These are phyloP conservation scores for Philereme transversata DNA, from an alignment of 2,888 invertebrate species.

Conservation along the genomic window DNA sequence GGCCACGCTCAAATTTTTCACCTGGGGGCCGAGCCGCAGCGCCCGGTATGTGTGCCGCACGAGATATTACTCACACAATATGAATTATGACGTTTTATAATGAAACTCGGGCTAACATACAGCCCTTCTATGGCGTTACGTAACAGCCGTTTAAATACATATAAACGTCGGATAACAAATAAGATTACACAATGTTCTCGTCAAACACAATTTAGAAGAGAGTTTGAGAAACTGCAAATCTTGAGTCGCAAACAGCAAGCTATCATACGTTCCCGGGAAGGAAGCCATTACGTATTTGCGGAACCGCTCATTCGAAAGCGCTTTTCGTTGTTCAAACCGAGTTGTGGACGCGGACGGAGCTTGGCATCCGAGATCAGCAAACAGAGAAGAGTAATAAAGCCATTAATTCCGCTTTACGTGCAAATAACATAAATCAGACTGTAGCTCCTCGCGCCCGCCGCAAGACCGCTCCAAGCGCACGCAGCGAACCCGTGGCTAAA, in stretches of 20 bases:
- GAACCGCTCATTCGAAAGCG: conserved; percentile 63
- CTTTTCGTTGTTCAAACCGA: conserved; percentile 61
- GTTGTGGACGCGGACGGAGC: conserved; percentile 60
- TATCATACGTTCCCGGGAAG: conserved; percentile 42
- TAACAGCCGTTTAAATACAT: conserved; percentile 23
- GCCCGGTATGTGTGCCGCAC: conserved; percentile 62
- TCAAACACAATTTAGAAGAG: conserved; percentile 34
- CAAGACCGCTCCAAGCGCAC: conserved; percentile 69
- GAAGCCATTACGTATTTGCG: conserved; percentile 59
- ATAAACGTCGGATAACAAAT: conserved; percentile 30
- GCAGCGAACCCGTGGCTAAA: conserved; percentile 65
- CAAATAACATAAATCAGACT: conserved; percentile 83
- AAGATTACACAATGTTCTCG: conserved; percentile 26
- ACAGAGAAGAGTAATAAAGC: conserved; percentile 81
- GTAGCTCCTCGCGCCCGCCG: conserved; percentile 72
- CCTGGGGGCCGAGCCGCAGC: conserved; percentile 61
- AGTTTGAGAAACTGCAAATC: conserved; percentile 29
- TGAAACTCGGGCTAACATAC: conserved; percentile 68
- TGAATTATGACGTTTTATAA: conserved; percentile 76
- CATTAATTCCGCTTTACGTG: conserved; percentile 83
- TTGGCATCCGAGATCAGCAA: conserved; percentile 71
- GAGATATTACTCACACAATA: conserved; percentile 72
- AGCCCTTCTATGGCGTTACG: conserved; percentile 44
- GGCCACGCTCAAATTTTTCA: conserved; percentile 78
- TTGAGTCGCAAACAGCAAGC: conserved; percentile 31